phyloP scores from a whole-genome alignment of 2,888 invertebrate genomes.

The Drosophila kambysellisi region DNA sequence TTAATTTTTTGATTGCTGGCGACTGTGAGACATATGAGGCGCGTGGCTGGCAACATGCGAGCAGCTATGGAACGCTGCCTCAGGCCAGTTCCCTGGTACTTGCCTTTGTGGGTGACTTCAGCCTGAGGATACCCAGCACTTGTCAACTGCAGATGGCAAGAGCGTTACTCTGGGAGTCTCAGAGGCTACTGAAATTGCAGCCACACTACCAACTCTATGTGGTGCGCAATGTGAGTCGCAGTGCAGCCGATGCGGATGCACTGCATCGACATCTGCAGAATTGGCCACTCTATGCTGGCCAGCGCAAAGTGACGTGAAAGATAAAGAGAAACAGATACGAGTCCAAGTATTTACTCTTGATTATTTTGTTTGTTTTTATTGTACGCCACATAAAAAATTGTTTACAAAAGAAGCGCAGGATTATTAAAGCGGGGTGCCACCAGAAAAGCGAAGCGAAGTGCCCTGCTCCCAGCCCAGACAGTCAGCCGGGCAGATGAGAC shows the following conservation, averaged over 20 bases:
- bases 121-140: constrained; percentile 50
- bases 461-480: constrained; percentile 47
- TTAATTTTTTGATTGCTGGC: constrained; percentile 86
- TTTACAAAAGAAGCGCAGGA: constrained; percentile 75
- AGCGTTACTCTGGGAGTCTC: constrained; percentile 78
- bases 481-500: constrained; percentile 41
- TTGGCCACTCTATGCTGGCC: constrained; percentile 70
- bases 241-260: constrained; percentile 54
- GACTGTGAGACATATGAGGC: constrained; percentile 86
- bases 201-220: constrained; percentile 51
- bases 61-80: constrained; percentile 73
- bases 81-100: constrained; percentile 60
- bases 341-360: constrained; percentile 44
- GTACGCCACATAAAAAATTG: constrained; percentile 60
- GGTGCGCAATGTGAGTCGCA: constrained; percentile 43
- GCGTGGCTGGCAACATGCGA: constrained; percentile 85
- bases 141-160: constrained; percentile 66
- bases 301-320: constrained; percentile 38
- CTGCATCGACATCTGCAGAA: constrained; percentile 56
- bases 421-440: constrained; percentile 74
- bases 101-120: constrained; percentile 77
- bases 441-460: constrained; percentile 66
- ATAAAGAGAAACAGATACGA: constrained; percentile 2
- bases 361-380: constrained; percentile 64
- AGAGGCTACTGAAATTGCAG: constrained; percentile 69